Evolutionary conservation across 2,888 invertebrate species (phyloP), one percentile per base, ranked within the genome.

Genomic region (Seladonia tumulorum): DNA sequence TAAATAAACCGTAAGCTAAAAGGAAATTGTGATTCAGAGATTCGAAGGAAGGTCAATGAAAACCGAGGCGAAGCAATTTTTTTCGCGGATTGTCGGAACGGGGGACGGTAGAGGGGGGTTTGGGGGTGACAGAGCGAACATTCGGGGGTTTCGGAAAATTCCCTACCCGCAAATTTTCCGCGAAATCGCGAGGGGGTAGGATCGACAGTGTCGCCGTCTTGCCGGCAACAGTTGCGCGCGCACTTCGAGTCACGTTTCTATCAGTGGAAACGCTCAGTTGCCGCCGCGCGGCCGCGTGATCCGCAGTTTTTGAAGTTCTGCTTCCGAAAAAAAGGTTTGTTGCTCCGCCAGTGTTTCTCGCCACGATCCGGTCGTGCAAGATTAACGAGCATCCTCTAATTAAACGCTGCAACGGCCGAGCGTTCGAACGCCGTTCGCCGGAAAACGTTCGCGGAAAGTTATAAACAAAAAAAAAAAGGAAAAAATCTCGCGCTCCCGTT

Each of bases 211-310:
- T 47, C 79, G 85, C 79, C 79, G n/a, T 63, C 60, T 18, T 35
- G 79, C 81, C 83, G 85, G 76, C 39, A 70, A 49, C 22, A 35
- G 63, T 76, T 83, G 87, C 89, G 90, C 90, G 86, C 90, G 90
- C 88, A 89, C 82, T 79, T 85, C 83, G 87, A 90, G 89, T 88
- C 91, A 90, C 90, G 89, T 90, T 90, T 89, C 86, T 78, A 81
- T 73, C 77, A 78, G 45, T 79, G 18, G 75, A 79, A 85, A 82
- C 18, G 75, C 81, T 90, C 91, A 90, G 90, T 90, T 86, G 87
- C 76, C 78, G 89, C 80, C 85, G 85, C 83, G 90, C 84, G 87
- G 82, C 87, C 90, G 90, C 90, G 87, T 85, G 89, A 80, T 84
- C 76, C 90, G 81, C 77, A 89, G 75, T 82, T 87, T 88, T 89